Conservation (phyloP, 1,140 invertebrate species). For the Drosophila triauraria region DNA sequence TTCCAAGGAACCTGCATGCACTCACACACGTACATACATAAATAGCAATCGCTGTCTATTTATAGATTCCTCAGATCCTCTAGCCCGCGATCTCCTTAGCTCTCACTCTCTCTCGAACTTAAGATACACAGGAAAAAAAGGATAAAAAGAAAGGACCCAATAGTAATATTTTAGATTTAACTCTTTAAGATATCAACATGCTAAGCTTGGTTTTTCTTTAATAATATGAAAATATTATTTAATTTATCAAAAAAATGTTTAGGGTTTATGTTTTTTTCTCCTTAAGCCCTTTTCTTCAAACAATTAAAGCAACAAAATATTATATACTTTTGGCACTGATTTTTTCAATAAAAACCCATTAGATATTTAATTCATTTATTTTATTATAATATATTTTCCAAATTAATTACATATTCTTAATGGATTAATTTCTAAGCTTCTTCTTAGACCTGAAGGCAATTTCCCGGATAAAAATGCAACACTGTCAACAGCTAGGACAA, state of each 20-base stretch:
- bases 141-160: too few relatives aligned
- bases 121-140: conserved; percentile 53
- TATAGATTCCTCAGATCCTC: conserved; percentile 52
- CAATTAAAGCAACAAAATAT: too few relatives aligned
- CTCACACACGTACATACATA: conserved; percentile 13
- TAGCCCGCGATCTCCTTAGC: conserved; percentile 25
- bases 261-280: too few relatives aligned
- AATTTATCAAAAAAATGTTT: too few relatives aligned
- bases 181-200: too few relatives aligned
- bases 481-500: conserved; percentile 57
- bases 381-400: too few relatives aligned
- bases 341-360: not conserved
- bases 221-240: too few relatives aligned
- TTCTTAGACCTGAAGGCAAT: conserved; percentile 20
- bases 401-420: not conserved
- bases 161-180: too few relatives aligned
- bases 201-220: too few relatives aligned
- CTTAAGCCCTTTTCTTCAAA: too few relatives aligned
- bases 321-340: too few relatives aligned
- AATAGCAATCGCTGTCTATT: conserved; percentile 55
- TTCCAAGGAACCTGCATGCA: conserved; percentile 77
- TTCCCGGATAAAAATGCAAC: conserved; percentile 52
- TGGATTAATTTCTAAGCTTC: conserved; percentile 37
- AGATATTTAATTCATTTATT: not conserved
- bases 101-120: conserved; percentile 38